Base-by-base conservation (phyloP, 1,140 invertebrate species). In the Drosophila simulans region DNA sequence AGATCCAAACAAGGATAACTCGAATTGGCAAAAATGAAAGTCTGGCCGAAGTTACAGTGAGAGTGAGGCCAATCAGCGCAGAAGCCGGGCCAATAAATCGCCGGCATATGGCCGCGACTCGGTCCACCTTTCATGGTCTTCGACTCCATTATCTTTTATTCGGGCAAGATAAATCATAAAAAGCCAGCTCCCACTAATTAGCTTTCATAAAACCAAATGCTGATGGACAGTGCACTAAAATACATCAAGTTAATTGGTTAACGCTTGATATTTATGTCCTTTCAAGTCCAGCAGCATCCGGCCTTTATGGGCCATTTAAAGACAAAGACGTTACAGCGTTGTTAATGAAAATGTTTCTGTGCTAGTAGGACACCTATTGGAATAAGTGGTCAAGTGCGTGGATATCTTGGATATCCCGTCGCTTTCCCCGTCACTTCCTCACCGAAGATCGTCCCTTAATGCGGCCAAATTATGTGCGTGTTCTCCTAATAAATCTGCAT, bases 141-240 rank as follows among this genome's bases (percentile, higher is more conserved):
- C 69, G 46, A 54, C 69, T 83, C 80, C 75, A 83, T 84, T 84
- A 83, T 80, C 75, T 70, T 64, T 79, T 59, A 83, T 83, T 83
- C 78, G 80, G 71, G 70, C 75, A 75, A 83, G 80, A 64, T 65
- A 84, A 80, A 84, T 76, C 80, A 84, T 84, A 76, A 80, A 84
- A 7, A 51, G 58, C 66, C 59, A 72, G 63, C 48, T 59, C 52
- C 27, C 55, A 43, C 56, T 85, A 85, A 85, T 85, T 77, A 85
- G 81, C 42, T 69, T 73, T 77, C 76, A 65, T 85, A 80, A 85
- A 80, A 76, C 70, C 51, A 55, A 73, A 49, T 55, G 27, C 48
- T 73, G 48, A 72, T 51, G 66, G 48, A 37, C 42, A 43, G 35
- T 37, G 15, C 17, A 31, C 13, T 35, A 42, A 49, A 52, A 45